Evolutionary conservation across 2,113 vertebrate species (phyloP), one percentile per base, ranked within the genome.

Genomic region (Phaetusa simplex): DNA sequence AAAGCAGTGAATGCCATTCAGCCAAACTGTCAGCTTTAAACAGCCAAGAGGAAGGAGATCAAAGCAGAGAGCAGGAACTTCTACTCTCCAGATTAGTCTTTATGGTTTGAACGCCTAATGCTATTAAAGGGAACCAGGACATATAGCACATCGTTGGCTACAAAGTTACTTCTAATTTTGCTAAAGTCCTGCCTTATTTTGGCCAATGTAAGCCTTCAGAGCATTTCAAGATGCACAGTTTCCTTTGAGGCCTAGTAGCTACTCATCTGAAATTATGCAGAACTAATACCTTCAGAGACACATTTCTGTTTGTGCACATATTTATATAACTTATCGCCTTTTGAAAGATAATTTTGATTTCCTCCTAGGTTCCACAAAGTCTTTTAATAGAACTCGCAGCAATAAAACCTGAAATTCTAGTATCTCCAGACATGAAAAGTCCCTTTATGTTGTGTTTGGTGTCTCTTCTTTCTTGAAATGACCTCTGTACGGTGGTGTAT

Each of bases 1-100:
- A 98, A 98, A 98, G 97, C 97, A 84, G 67, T 96, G 98, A 98
- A 98, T 98, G 98, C 98, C 97, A 98, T 98, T 98, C 98, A 98
- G 97, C 96, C 96, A 96, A 97, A 97, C 97, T 97, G 98, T 98
- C 98, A 98, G 98, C 98, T 98, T 98, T 97, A 93, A 97, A 98
- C 97, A 98, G 97, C 97, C 97, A 69, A 98, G 98, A 98, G 98
- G 96, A 98, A 96, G 78, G 95, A 98, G 97, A 98, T 98, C 98
- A 98, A 98, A 99, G 98, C 89, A 91, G 87, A 91, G 95, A 97
- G 97, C 90, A 91, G 97, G 98, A 97, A 97, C 98, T 98, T 97
- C 97, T 95, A 98, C 97, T 98, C 92, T 98, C 97, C 96, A 94
- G 97, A 99, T 96, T 98, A 98, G 88, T 97, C 97, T 96, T 94